Percentiles rank a stretch among this genome's conserved stretches.
Conservation (phyloP, 2,888 invertebrate genomes). For the Sympetrum striolatum region DNA sequence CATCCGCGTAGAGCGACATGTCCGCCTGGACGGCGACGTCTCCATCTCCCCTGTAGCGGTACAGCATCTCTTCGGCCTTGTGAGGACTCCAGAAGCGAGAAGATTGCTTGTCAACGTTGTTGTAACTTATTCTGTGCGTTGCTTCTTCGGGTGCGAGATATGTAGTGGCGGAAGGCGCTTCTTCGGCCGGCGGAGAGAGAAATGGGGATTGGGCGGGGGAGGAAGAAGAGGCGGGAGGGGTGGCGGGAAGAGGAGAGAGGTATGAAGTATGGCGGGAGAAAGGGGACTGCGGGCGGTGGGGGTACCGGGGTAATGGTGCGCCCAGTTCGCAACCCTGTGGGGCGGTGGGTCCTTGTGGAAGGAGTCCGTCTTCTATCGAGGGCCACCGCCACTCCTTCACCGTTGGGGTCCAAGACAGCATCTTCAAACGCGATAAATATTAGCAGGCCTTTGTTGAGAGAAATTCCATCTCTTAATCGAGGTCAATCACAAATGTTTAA, state of each 20-base stretch:
- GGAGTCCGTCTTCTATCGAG: neutral
- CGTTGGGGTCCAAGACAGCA: constrained; percentile 9
- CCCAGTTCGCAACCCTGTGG: neutral
- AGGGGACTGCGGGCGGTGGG: neutral
- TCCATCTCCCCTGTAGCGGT: constrained; percentile 2
- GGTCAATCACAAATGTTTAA: neutral
- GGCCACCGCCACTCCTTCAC: constrained; percentile 23
- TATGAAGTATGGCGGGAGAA: neutral
- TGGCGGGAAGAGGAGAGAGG: neutral
- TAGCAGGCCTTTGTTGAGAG: neutral
- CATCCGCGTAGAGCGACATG: neutral
- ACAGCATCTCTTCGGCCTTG: constrained; percentile 15
- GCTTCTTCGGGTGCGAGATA: neutral
- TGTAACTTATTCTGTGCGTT: neutral
- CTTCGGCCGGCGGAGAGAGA: constrained; percentile 21
- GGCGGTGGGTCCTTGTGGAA: neutral
- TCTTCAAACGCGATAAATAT: neutral
- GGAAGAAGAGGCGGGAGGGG: neutral
- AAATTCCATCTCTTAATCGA: neutral
- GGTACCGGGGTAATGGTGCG: neutral
- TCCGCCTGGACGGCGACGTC: neutral
- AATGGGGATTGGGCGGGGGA: neutral
- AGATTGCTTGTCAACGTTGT: neutral
- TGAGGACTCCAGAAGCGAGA: constrained; percentile 17
- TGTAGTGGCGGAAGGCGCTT: neutral